Conservation (phyloP, 2,888 invertebrate genomes). For the Himalopsyche japonica region DNA sequence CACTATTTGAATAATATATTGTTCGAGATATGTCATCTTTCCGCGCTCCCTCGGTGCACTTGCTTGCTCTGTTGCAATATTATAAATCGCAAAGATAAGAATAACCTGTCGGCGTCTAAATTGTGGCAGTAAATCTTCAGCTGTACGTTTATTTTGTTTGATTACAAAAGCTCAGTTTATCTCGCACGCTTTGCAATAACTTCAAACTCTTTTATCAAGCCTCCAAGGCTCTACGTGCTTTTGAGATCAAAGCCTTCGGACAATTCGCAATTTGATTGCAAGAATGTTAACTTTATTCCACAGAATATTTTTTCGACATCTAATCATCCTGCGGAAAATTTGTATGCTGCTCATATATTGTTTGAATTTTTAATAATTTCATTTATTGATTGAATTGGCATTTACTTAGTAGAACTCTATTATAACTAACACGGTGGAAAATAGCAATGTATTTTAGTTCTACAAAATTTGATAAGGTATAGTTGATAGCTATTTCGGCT, state of each 20-base stretch:
- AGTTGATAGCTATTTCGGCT: no score
- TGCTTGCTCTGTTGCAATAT: neutral
- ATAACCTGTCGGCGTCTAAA: slow-evolving; percentile 10
- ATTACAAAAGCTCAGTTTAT: slow-evolving; percentile 32
- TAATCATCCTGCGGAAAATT: no score
- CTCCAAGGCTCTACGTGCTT: neutral
- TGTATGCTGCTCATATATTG: no score
- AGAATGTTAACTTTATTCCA: neutral
- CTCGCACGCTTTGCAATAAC: slow-evolving; percentile 25
- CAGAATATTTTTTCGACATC: neutral
- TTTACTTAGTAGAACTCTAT: no score
- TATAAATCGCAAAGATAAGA: slow-evolving; percentile 22
- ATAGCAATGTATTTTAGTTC: no score
- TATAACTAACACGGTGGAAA: no score
- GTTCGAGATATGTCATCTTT: neutral
- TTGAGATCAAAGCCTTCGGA: neutral
- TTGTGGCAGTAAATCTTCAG: slow-evolving; percentile 27
- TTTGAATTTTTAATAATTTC: no score
- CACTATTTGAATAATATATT: neutral
- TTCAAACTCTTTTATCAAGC: slow-evolving; percentile 13
- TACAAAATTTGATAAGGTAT: no score
- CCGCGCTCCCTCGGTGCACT: neutral
- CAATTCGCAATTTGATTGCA: slow-evolving; percentile 11
- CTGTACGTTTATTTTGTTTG: slow-evolving; percentile 32
- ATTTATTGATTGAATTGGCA: no score